Conservation (phyloP, 2,888 invertebrate species). For the Hemistola chrysoprasaria region DNA sequence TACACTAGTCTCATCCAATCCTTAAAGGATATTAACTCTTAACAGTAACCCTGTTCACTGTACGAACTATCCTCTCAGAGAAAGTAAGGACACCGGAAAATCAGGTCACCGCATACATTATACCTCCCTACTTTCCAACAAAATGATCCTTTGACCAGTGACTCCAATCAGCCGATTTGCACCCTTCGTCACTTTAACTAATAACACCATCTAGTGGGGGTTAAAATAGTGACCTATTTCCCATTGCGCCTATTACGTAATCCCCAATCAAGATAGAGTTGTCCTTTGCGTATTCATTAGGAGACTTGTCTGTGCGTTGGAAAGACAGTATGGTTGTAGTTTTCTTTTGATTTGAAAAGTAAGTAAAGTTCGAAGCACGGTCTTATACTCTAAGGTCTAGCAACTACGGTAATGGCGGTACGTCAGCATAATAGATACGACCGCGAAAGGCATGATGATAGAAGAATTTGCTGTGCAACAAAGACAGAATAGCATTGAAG, state of each 20-base stretch:
- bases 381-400: too few relatives aligned
- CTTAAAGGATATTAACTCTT: too few relatives aligned
- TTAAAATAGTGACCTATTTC: conserved; percentile 48
- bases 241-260: conserved; percentile 53
- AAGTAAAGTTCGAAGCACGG: too few relatives aligned
- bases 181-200: conserved; percentile 19
- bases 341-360: neutral
- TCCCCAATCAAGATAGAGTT: conserved; percentile 73
- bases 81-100: neutral
- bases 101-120: conserved; percentile 5
- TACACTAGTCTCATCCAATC: too few relatives aligned
- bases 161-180: conserved; percentile 20
- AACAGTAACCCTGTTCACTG: too few relatives aligned
- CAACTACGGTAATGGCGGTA: too few relatives aligned
- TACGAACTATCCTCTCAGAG: too few relatives aligned
- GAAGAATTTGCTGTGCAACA: too few relatives aligned
- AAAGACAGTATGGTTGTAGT: conserved; percentile 11
- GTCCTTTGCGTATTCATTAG: conserved; percentile 62
- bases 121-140: conserved; percentile 4
- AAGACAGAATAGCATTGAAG: too few relatives aligned
- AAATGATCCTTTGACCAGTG: conserved; percentile 11
- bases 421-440: too few relatives aligned
- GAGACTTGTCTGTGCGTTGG: conserved; percentile 37
- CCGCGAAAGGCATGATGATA: too few relatives aligned
- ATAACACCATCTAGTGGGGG: too few relatives aligned